Base-by-base conservation (phyloP, 2,888 invertebrate species). In the Drosophila kuntzei region DNA sequence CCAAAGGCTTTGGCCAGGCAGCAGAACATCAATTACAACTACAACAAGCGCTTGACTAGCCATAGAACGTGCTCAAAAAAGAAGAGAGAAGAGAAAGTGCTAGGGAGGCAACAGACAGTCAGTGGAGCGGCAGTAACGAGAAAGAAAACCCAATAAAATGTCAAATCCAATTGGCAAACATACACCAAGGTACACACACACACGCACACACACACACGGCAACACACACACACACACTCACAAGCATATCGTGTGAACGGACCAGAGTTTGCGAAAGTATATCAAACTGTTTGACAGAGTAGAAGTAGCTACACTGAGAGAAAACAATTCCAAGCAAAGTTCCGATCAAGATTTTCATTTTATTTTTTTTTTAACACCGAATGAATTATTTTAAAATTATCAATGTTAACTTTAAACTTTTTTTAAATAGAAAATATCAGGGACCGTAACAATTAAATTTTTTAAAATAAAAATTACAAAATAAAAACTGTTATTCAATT, bases 141-240 rank as follows among this genome's bases (percentile, higher is more conserved):
- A 71, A 87, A 76, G 81, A 76, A 88, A 88, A 86, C 89, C 88
- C 88, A 85, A 85, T 85, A 85, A 85, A 85, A 85, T 88, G 88
- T 88, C 85, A 85, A 88, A 86, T 86, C 80, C 86, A 88, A 85
- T 85, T 88, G 85, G 80, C 86, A 85, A 88, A 86, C 83, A 76
- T 62, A 80, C 68, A 74, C 74, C 37, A 50, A 69, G 20, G 18
- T 22, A 47, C 22, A 58, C 36, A 39, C 34, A 11, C 36, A 22
- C 46, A 37, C 16, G 43, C 27, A 27, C n/a, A 16, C 16, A 34
- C 46, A 32, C 25, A 43, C 18, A 16, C 43, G 5, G 5, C 14
- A 27, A 37, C 46, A 55, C 25, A 36, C 27, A n/a, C 14, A 9
- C 39, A 20, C n/a, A 53, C 22, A 22, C 18, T 20, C n/a, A 62